A percentile compares a stretch with the other conserved stretches of the same genome.
phyloP scores from a whole-genome alignment of 2,888 invertebrate species.

The Mycalesis mineus region DNA sequence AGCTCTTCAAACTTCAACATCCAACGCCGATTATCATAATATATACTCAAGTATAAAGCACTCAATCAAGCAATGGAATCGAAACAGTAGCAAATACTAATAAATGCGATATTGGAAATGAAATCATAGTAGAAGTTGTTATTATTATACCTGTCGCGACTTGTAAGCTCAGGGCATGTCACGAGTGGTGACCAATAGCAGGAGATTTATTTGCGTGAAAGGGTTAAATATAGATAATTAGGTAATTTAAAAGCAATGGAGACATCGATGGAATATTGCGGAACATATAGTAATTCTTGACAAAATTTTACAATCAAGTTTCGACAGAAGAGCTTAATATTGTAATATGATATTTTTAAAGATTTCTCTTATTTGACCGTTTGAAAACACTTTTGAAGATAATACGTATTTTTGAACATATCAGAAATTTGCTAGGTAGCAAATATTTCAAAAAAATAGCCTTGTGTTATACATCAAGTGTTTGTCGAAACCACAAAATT shows the following conservation, averaged over 20 bases:
- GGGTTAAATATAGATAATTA: conserved; percentile 10
- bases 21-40: background rate
- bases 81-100: background rate
- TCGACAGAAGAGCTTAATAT: no score
- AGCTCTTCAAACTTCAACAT: background rate
- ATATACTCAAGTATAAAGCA: background rate
- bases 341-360: no score
- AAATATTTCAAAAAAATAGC: no score
- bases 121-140: conserved; percentile 22
- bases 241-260: conserved; percentile 3
- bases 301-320: no score
- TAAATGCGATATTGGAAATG: background rate
- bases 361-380: no score
- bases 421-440: no score
- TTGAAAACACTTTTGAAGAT: no score
- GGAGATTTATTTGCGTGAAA: conserved; percentile 1
- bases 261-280: background rate
- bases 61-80: conserved; percentile 21
- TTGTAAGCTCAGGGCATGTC: conserved; percentile 35
- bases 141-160: conserved; percentile 48
- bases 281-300: no score
- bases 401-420: no score
- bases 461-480: no score
- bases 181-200: conserved; percentile 13
- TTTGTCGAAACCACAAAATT: no score